Evolutionary conservation across 1,140 invertebrate genomes (phyloP), one percentile per base, ranked within the genome.

Genomic region (Trichonephila inaurata): DNA sequence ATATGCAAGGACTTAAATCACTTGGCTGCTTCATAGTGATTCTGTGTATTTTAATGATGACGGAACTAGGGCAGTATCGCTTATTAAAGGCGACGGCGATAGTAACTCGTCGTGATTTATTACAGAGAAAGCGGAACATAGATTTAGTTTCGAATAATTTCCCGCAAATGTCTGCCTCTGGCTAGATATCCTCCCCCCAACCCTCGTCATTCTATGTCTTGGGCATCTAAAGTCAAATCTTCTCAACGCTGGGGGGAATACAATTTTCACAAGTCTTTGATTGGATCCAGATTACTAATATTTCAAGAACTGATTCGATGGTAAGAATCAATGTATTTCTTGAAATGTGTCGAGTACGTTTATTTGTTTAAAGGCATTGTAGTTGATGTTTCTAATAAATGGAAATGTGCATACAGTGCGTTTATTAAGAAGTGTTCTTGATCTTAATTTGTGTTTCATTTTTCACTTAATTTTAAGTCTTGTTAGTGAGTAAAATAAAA

Each of bases 21-120:
- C 82, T 85, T 58, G 51, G 8, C 44, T 60, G 14, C 82, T 44
- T 82, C 44, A 16, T 7, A 51, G 44, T 8, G 28, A 24, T 77
- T 77, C 72, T 40, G 14, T 4, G 8, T 28, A 81, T 69, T 61
- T 81, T 81, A 81, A 90, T 81, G 69, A 90, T 90, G 69, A 82
- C n/a, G 64, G 51, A 60, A 66, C 10, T 19, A 58, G n/a, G 1
- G 33, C 18, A 72, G 21, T 90, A 81, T 81, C 28, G 69, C 89
- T 81, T 90, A 90, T 90, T 90, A 90, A 81, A 77, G 69, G 21
- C 60, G 89, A 90, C 69, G 72, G 44, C 89, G 58, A 90, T 90
- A 90, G 89, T 90, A 61, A 77, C 28, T 90, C 44, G 61, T 28
- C 40, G 89, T 90, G 89, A 90, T 90, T 90, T 90, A 90, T 90